Base-by-base conservation (phyloP, 2,888 invertebrate genomes). In the Blera fallax region DNA sequence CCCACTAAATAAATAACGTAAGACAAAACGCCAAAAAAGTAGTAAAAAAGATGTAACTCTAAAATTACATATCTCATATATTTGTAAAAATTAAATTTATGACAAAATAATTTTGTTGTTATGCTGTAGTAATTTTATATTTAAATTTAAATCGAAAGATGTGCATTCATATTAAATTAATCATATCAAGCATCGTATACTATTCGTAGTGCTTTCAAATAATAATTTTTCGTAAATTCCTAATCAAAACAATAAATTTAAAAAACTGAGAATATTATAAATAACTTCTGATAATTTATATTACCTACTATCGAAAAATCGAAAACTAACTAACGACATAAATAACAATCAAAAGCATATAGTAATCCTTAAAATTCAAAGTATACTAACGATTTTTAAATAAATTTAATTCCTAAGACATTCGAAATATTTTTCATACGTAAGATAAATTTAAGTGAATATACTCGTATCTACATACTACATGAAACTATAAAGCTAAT, bases 11-110 rank as follows among this genome's bases (percentile, higher is more conserved):
- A 34, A 16, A 14, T 16, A 16, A 76, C 58, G 88, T 88, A 90
- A 89, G 89, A 87, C 50, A 70, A 50, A 87, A 90, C 89, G 88
- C 89, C 88, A 90, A 88, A 77, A 60, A 84, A 52, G 21, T 74
- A 64, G 69, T 16, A 37, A 14, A 54, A 7, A 16, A 21, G 24
- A n/a, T n/a, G n/a, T 27, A 21, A 11, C n/a, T 40, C n/a, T 18
- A 27, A 29, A 27, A 70, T 24, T 37, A 40, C 40, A 40, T 24
- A 34, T 43, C 11, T 32, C n/a, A 21, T 40, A 21, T 40, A 27
- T 3, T 45, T 43, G 18, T 27, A 60, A 18, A 52, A 32, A 16
- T 18, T n/a, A 29, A 14, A 48, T 18, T 50, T 52, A 37, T 50
- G 21, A 29, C 16, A 40, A 27, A 21, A 14, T 7, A 50, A 43